Conservation (phyloP, 2,113 vertebrate genomes). For the Pelmatolapia mariae region DNA sequence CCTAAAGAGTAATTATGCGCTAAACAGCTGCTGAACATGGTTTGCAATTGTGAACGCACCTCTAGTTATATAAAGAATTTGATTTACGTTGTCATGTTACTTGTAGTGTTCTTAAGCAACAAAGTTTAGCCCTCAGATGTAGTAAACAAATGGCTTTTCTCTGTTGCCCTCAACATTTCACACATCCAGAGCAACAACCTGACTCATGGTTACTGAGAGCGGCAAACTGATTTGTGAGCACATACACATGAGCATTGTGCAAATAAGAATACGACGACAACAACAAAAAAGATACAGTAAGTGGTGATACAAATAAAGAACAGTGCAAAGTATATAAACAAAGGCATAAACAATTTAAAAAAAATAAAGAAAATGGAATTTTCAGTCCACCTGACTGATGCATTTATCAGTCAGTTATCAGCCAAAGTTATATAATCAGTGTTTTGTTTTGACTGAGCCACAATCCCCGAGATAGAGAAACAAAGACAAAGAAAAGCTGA, state of each 20-base stretch:
- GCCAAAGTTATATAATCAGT: conserved; percentile 51
- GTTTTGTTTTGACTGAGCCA: conserved; percentile 45
- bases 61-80: conserved; percentile 35
- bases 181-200: conserved; percentile 45
- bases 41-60: conserved; percentile 21
- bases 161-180: conserved; percentile 45
- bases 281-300: conserved; percentile 58
- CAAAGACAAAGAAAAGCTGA: conserved; percentile 13
- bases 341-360: conserved; percentile 9
- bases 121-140: conserved; percentile 61
- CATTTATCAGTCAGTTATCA: conserved; percentile 32
- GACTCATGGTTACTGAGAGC: conserved; percentile 43
- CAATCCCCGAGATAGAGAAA: conserved; percentile 30
- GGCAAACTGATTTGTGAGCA: conserved; percentile 54
- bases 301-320: conserved; percentile 62
- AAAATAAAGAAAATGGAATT: conserved; percentile 45
- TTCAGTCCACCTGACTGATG: conserved; percentile 37
- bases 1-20: conserved; percentile 36
- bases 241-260: conserved; percentile 61
- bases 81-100: conserved; percentile 34
- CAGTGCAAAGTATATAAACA: conserved; percentile 71
- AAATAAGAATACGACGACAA: conserved; percentile 55
- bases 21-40: conserved; percentile 31
- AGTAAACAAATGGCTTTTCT: conserved; percentile 68
- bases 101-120: conserved; percentile 62